Conservation (phyloP, 2,888 invertebrate species). For the Phytoseiulus persimilis region DNA sequence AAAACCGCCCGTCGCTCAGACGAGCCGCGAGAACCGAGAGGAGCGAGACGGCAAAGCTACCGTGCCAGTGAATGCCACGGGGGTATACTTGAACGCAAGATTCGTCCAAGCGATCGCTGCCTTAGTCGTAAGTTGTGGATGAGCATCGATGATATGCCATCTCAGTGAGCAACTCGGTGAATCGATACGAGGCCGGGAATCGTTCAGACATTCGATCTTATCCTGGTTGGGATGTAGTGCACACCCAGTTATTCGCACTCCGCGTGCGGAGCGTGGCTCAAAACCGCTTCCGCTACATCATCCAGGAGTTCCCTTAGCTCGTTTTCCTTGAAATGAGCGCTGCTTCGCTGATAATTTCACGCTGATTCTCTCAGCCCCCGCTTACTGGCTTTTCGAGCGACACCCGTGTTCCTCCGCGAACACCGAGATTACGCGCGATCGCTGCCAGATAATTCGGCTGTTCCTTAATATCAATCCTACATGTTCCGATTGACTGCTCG, state of each 20-base stretch:
- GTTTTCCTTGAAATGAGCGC: too few species aligned
- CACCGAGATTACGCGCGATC: background rate
- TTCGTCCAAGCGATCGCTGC: slow-evolving; percentile 81
- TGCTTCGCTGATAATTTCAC: too few species aligned
- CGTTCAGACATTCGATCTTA: too few species aligned
- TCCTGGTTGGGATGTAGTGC: too few species aligned
- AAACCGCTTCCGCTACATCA: too few species aligned
- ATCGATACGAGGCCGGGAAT: too few species aligned
- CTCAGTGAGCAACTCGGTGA: background rate
- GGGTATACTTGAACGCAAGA: slow-evolving; percentile 77
- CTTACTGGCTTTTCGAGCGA: too few species aligned
- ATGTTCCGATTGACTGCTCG: background rate
- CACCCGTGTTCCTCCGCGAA: too few species aligned
- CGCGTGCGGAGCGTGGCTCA: too few species aligned
- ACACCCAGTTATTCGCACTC: too few species aligned
- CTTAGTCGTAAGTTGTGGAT: slow-evolving; percentile 59
- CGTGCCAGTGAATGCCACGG: slow-evolving; percentile 49
- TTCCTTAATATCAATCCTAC: background rate
- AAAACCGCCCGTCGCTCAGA: background rate
- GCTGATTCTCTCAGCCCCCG: too few species aligned
- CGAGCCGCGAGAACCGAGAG: background rate
- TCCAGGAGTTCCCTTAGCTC: too few species aligned
- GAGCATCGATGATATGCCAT: background rate
- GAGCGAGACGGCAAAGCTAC: background rate
- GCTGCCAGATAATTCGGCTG: background rate